phyloP scores from a whole-genome alignment of 2,113 vertebrate genomes.

The Pantherophis guttatus region DNA sequence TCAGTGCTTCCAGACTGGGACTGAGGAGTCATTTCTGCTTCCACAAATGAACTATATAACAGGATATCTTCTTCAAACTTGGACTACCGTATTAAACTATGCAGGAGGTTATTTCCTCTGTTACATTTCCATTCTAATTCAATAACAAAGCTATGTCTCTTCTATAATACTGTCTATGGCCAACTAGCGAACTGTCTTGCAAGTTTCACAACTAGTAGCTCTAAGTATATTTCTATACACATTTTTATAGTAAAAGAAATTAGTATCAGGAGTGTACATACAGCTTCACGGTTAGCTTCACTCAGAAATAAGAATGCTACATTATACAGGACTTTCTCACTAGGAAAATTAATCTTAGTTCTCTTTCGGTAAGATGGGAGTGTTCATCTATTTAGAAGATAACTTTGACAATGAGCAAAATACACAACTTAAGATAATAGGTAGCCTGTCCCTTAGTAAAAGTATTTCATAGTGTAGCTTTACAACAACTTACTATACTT shows the following conservation, averaged over 20 bases:
- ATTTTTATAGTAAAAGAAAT: not conserved
- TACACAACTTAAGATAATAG: not conserved
- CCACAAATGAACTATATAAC: too few species aligned
- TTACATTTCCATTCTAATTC: not conserved
- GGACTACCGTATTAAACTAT: not conserved
- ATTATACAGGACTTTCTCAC: not conserved
- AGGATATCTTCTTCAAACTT: not conserved
- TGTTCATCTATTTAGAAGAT: not conserved
- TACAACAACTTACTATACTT: not conserved
- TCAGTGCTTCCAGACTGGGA: not conserved
- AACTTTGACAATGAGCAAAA: not conserved
- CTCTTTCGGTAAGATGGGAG: not conserved
- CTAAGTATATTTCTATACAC: not conserved
- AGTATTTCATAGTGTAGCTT: not conserved
- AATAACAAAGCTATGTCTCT: not conserved
- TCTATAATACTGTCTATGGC: not conserved
- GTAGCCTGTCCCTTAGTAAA: not conserved
- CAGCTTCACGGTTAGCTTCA: not conserved
- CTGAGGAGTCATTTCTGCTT: not conserved
- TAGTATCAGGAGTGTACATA: not conserved
- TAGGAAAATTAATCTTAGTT: not conserved
- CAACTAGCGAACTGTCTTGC: not conserved
- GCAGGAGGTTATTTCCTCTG: not conserved
- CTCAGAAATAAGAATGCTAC: not conserved
- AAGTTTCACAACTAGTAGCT: not conserved